These are phyloP conservation scores for Phyllotreta cruciferae DNA, from an alignment of 2,888 invertebrate genomes.

Conservation along the genomic window DNA sequence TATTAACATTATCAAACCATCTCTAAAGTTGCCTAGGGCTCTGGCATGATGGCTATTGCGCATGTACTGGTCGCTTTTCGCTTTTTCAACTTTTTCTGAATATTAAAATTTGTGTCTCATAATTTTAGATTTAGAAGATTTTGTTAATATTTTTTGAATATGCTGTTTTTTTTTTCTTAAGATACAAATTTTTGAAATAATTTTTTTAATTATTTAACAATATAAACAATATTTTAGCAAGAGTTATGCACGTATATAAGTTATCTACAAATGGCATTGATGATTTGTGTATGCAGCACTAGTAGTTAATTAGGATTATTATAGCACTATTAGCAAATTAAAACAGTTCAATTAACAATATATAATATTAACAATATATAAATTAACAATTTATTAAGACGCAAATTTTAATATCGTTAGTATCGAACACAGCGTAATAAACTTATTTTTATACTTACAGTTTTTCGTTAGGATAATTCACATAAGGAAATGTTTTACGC, in stretches of 20 bases:
- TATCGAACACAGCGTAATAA: background rate
- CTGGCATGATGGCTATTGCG: constrained; percentile 51
- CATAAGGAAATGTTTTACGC: constrained; percentile 99
- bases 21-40: constrained; percentile 66
- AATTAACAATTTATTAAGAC: background rate
- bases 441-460: constrained; percentile 71
- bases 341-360: no score
- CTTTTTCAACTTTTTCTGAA: constrained; percentile 25
- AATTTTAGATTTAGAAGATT: constrained; percentile 6
- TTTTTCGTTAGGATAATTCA: constrained; percentile 99
- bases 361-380: no score
- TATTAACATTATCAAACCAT: constrained; percentile 63
- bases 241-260: no score
- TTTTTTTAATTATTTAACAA: no score
- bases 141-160: background rate
- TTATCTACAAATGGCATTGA: no score
- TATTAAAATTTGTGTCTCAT: constrained; percentile 23
- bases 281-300: no score
- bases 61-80: constrained; percentile 42
- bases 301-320: no score
- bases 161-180: background rate
- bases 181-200: background rate
- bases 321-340: no score
- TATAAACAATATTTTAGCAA: no score
- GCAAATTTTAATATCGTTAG: constrained; percentile 15